These are phyloP conservation scores for Drosophila setosimentum DNA, from an alignment of 2,888 invertebrate species.

Conservation along the genomic window DNA sequence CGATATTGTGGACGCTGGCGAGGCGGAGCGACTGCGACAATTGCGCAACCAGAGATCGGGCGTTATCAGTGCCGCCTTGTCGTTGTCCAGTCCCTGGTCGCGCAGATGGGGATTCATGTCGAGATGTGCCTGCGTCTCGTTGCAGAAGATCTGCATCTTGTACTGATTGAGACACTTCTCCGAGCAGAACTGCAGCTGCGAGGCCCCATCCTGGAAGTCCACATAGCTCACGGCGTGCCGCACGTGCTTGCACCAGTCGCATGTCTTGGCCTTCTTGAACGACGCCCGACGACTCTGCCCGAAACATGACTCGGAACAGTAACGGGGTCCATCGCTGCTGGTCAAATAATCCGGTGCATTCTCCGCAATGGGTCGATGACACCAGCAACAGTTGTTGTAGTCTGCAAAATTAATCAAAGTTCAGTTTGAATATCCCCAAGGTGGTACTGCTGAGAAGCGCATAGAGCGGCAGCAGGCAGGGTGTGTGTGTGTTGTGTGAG, in stretches of 20 bases:
- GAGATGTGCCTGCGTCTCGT: constrained; percentile 96
- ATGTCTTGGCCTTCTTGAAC: constrained; percentile 95
- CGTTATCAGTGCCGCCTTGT: constrained; percentile 89
- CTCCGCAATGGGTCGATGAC: constrained; percentile 88
- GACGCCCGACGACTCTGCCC: constrained; percentile 95
- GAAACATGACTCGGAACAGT: constrained; percentile 96
- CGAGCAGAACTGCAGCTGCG: constrained; percentile 95
- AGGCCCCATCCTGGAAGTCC: constrained; percentile 96
- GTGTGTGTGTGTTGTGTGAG: background rate
- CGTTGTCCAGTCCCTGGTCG: constrained; percentile 83
- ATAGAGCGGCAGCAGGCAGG: background rate
- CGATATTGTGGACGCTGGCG: constrained; percentile 87
- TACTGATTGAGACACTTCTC: constrained; percentile 98
- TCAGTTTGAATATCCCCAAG: background rate
- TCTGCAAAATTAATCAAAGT: constrained; percentile 82
- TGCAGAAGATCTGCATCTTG: constrained; percentile 98
- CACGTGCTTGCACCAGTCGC: constrained; percentile 97
- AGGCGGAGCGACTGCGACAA: constrained; percentile 89
- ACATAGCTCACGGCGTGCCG: constrained; percentile 96
- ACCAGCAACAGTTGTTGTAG: constrained; percentile 91
- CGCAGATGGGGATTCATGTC: constrained; percentile 92
- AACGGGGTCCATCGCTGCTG: constrained; percentile 85
- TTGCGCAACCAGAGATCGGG: constrained; percentile 96
- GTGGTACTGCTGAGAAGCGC: background rate
- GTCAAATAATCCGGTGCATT: constrained; percentile 86